Conservation (phyloP, 2,888 invertebrate species). For the Urechis unicinctus region DNA sequence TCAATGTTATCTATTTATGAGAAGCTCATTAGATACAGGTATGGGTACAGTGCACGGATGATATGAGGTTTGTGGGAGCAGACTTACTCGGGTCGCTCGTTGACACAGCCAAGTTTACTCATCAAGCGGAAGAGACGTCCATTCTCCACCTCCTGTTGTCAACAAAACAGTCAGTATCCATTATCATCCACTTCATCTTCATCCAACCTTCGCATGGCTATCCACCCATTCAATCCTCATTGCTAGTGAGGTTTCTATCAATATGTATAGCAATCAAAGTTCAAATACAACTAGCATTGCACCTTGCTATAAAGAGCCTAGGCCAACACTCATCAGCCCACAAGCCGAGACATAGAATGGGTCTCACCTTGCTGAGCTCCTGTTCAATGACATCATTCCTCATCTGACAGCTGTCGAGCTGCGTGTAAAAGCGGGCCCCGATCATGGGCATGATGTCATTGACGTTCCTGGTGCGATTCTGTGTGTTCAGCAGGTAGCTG, state of each 20-base stretch:
- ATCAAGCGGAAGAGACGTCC: constrained; percentile 84
- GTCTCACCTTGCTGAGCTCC: constrained; percentile 66
- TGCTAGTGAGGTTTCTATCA: too few relatives aligned
- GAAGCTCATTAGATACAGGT: too few relatives aligned
- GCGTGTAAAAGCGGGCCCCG: constrained; percentile 89
- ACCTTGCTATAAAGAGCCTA: too few relatives aligned
- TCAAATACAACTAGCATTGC: too few relatives aligned
- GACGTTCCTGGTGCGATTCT: constrained; percentile 58
- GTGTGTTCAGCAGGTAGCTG: constrained; percentile 40
- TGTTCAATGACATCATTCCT: constrained; percentile 84
- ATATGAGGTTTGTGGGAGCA: too few relatives aligned
- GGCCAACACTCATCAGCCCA: too few relatives aligned
- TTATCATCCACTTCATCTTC: too few relatives aligned
- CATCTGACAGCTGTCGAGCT: constrained; percentile 82
- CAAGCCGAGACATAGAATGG: neutral
- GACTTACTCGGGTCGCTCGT: constrained; percentile 87
- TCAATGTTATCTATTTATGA: neutral
- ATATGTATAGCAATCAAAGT: too few relatives aligned
- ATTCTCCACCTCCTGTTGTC: constrained; percentile 76
- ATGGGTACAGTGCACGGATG: neutral
- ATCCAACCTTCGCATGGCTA: too few relatives aligned
- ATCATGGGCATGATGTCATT: constrained; percentile 99
- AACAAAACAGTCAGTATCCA: neutral
- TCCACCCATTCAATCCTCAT: too few relatives aligned
- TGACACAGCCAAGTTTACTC: constrained; percentile 85